Conservation (phyloP, 2,113 vertebrate species). For the Catagonus wagneri region DNA sequence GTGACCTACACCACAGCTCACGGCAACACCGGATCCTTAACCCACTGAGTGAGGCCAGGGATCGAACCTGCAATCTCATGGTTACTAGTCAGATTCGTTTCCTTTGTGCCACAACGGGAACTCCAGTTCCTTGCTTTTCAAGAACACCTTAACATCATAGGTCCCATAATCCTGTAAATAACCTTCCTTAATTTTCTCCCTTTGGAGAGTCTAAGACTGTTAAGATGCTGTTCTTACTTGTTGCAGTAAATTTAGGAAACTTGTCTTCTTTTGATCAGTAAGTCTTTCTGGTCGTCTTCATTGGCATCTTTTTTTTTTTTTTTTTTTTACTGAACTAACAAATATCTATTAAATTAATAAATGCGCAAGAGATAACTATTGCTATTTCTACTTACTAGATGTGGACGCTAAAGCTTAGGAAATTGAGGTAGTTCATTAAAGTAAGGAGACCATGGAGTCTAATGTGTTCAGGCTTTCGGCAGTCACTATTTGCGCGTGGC, state of each 20-base stretch:
- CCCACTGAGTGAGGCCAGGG: no score
- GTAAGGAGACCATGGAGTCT: not conserved
- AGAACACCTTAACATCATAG: not conserved
- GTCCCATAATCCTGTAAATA: not conserved
- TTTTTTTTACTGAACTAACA: not conserved
- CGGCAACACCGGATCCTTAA: no score
- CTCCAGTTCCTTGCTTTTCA: not conserved
- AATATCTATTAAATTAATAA: not conserved
- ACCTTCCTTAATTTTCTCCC: not conserved
- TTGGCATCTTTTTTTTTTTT: not conserved
- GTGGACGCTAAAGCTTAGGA: not conserved
- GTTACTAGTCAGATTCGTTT: no score
- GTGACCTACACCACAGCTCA: no score
- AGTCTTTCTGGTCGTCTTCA: not conserved
- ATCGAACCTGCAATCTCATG: no score
- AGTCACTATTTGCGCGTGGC: not conserved
- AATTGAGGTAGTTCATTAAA: slow-evolving; percentile 27
- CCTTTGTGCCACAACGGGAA: no score
- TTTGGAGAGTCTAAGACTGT: not conserved
- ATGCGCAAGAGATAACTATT: not conserved
- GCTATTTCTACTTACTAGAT: not conserved
- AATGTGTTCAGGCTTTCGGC: not conserved
- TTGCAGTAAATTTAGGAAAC: not conserved
- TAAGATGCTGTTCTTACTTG: not conserved
- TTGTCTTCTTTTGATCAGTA: not conserved